Base-by-base conservation (phyloP, 2,888 invertebrate species). In the Adineta ricciae region DNA sequence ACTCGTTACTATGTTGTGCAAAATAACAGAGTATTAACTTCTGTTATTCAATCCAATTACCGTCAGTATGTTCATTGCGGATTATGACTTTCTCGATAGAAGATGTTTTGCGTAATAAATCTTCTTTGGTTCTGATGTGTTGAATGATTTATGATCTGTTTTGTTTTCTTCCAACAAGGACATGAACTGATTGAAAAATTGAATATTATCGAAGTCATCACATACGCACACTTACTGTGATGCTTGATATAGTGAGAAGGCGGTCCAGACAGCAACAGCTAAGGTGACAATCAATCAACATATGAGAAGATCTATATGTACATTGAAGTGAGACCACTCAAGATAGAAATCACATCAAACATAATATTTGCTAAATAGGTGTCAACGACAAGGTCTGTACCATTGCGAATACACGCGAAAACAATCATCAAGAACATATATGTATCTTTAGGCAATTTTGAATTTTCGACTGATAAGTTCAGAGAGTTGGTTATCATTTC, bases 321-420 rank as follows among this genome's bases (percentile, higher is more conserved):
- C 32, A 19, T 64, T 27, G 32, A 64, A 64, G 27, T 64, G 64
- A 64, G 32, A 64, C 64, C 64, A 64, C 64, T 64, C 64, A 32
- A 64, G 64, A 64, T 64, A 64, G 7, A 7, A 64, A 64, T 64
- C 64, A 64, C 14, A 64, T 64, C 64, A 64, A 64, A 64, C 32
- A 64, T 64, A 64, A 64, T 64, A 64, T 64, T 64, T 64, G 32
- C 64, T 64, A 64, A 64, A 64, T 64, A 64, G 64, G 64, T 64
- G 64, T 64, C 64, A 64, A 64, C 64, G 64, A 64, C 64, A 64
- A 64, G 64, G 64, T 32, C 27, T 14, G 32, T 32, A 64, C 7
- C 16, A 36, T 64, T 64, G 32, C 2, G 27, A 64, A 32, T 36
- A 32, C 11, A 46, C 5, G 32, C 36, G 19, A 2, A 32, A 64